These are phyloP conservation scores for Delia radicum DNA, from an alignment of 1,140 invertebrate genomes.

Conservation along the genomic window DNA sequence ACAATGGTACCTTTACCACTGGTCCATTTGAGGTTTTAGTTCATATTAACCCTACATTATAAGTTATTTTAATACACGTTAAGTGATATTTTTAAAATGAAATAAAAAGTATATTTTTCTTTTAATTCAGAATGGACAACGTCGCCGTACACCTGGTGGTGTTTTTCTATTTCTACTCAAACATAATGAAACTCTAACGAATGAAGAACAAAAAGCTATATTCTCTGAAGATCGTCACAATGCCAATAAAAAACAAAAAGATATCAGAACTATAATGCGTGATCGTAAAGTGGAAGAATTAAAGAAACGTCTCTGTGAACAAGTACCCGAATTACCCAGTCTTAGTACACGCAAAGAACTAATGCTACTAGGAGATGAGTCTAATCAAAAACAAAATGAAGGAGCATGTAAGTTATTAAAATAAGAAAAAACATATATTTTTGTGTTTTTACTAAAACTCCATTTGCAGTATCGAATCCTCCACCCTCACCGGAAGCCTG, in stretches of 20 bases:
- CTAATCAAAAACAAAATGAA: conserved; percentile 59
- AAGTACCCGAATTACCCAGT: conserved; percentile 62
- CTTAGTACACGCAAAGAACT: conserved; percentile 60
- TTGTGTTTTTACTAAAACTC: not conserved
- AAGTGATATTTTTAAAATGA: too few species aligned
- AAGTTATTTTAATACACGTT: too few species aligned
- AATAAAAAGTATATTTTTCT: not conserved
- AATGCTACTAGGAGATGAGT: conserved; percentile 56
- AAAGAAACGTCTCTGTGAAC: conserved; percentile 57
- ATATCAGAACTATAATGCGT: conserved; percentile 58
- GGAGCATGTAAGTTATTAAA: conserved; percentile 56
- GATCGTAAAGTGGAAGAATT: conserved; percentile 67
- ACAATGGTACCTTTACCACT: too few species aligned
- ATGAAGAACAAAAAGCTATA: conserved; percentile 69
- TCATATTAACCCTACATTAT: too few species aligned
- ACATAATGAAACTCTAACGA: conserved; percentile 68
- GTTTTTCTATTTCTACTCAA: conserved; percentile 81
- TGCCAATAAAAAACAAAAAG: conserved; percentile 60
- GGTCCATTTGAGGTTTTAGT: too few species aligned
- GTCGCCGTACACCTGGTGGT: conserved; percentile 80
- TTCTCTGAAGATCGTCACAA: conserved; percentile 70
- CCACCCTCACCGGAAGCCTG: conserved; percentile 76
- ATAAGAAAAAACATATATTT: not conserved
- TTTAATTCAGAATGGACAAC: conserved; percentile 68
- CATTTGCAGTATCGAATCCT: conserved; percentile 65